Evolutionary conservation across 2,797 vertebrate genomes (phyloP).

Genomic region (Mus minutoides): DNA sequence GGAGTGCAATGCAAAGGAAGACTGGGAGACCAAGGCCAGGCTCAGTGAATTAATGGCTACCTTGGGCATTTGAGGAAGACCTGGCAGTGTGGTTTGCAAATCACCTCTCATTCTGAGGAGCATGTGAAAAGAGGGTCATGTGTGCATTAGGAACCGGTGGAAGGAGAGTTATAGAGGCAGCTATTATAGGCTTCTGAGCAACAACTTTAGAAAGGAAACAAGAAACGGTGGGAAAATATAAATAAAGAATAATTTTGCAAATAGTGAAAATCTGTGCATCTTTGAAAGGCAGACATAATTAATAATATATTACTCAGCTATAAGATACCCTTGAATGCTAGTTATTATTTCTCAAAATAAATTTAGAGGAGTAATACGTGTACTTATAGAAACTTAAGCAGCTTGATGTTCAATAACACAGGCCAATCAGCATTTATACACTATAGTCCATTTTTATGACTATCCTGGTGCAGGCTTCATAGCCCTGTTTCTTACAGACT

Average conservation of each 20-base stretch:
- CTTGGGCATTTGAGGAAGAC: background rate
- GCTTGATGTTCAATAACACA: background rate
- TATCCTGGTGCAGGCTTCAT: background rate
- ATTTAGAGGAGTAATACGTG: background rate
- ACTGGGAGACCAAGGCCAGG: background rate
- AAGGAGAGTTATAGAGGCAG: background rate
- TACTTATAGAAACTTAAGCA: constrained; percentile 8
- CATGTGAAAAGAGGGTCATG: background rate
- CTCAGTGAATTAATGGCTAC: constrained; percentile 27
- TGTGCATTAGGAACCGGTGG: background rate
- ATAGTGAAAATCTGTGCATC: background rate
- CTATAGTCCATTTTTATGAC: background rate
- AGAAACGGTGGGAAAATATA: background rate
- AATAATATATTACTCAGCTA: constrained; percentile 48
- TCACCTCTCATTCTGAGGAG: background rate
- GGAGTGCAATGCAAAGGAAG: background rate
- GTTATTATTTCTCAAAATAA: constrained; percentile 52
- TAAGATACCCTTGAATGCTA: constrained; percentile 32
- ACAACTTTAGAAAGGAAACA: constrained; percentile 52
- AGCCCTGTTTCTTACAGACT: constrained; percentile 8
- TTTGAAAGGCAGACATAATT: constrained; percentile 50
- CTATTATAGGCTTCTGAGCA: background rate
- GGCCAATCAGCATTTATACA: background rate
- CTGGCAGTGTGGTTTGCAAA: constrained; percentile 40
- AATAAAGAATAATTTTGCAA: constrained; percentile 57